Evolutionary conservation across 2,113 vertebrate genomes (phyloP), one percentile per base, ranked within the genome.

Genomic region (Nycticebus coucang): DNA sequence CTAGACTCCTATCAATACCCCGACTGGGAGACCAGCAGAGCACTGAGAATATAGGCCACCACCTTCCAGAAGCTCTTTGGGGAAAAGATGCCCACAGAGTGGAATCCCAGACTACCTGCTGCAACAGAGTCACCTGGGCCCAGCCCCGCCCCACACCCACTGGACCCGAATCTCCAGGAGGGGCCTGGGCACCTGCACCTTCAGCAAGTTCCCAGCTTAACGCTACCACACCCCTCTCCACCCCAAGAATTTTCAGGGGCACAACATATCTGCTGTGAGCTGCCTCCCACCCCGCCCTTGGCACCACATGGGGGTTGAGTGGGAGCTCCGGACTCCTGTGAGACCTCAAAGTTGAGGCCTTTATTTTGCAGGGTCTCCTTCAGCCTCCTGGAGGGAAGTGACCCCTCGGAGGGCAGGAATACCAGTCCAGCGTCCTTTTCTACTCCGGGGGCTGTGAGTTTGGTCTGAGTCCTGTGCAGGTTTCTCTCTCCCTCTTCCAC

Each of bases 251-350:
- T 41, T 88, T 41, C 78, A 22, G 57, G 35, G 19, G 9, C 7
- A 28, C 66, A 57, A 18, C 6, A 11, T 2, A 11, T 5, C 74
- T 19, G 28, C 26, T 41, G 0, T 1, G 14, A 79, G 26, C n/a
- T n/a, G 3, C 59, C 24, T 45, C 55, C 4, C 45, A 1, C n/a
- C 41, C 24, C 26, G 35, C 30, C 68, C 45, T 13, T 10, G 2
- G 2, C 2, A 50, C 60, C 35, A 17, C 0, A 0, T 0, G 2
- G 72, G 75, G 26, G 2, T 62, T 7, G 13, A 7, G 13, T 33
- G 24, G 68, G 57, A 59, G 18, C 69, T 30, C 50, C 66, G 35
- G 75, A 10, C 15, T 21, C 28, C 35, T 37, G 37, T 3, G 35
- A 50, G 68, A 28, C 14, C 45, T 17, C 14, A 22, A 60, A 18